These are phyloP conservation scores for Apteryx mantelli DNA, from an alignment of 2,113 vertebrate genomes.

Conservation along the genomic window DNA sequence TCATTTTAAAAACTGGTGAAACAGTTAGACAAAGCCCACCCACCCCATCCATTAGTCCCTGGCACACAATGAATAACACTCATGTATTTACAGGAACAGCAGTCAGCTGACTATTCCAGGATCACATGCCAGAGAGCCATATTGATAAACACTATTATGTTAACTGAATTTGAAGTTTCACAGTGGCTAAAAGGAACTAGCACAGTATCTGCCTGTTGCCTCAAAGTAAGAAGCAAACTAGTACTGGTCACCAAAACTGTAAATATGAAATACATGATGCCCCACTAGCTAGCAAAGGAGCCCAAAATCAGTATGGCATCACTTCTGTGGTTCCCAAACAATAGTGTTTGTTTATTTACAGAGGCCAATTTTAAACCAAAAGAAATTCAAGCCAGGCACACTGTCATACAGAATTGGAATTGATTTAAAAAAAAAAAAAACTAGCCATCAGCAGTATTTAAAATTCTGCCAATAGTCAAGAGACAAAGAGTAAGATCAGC, in stretches of 20 bases:
- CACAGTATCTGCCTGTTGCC: background rate
- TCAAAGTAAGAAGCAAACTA: background rate
- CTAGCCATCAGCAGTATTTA: background rate
- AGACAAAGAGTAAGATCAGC: background rate
- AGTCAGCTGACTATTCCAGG: background rate
- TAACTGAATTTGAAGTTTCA: background rate
- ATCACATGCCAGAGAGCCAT: background rate
- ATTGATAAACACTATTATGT: background rate
- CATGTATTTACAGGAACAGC: background rate
- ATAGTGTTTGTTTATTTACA: background rate
- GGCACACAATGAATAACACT: background rate
- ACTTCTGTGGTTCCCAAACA: background rate
- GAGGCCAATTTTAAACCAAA: background rate
- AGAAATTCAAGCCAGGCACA: rapidly evolving
- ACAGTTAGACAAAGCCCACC: background rate
- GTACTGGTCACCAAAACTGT: rapidly evolving
- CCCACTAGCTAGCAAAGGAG: background rate
- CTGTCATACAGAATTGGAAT: background rate
- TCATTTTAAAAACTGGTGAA: background rate
- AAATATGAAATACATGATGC: rapidly evolving
- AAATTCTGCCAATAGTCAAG: background rate
- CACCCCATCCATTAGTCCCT: background rate
- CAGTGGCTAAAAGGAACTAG: background rate
- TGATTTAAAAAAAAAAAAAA: background rate
- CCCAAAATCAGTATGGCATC: background rate